These are phyloP conservation scores for Drosophila affinis DNA, from an alignment of 2,888 invertebrate species.

Conservation along the genomic window DNA sequence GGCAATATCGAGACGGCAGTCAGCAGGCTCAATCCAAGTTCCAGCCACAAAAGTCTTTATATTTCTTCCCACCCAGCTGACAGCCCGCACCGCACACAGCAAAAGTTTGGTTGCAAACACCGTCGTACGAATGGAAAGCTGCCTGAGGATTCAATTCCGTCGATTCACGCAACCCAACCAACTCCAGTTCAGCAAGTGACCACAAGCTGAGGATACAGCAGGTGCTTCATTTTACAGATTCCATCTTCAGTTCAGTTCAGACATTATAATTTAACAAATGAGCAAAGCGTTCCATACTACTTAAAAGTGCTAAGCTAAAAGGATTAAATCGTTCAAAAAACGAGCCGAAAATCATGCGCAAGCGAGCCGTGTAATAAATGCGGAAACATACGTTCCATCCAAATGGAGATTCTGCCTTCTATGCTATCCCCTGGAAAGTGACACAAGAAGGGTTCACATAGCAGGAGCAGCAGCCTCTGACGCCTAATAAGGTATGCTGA, in stretches of 20 bases:
- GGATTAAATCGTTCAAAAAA: constrained; percentile 65
- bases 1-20: neutral
- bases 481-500: constrained; percentile 63
- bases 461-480: neutral
- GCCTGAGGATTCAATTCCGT: constrained; percentile 20
- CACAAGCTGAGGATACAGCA: constrained; percentile 26
- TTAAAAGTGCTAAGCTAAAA: constrained; percentile 63
- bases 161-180: constrained; percentile 4
- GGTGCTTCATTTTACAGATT: constrained; percentile 19
- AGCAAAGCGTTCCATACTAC: constrained; percentile 29
- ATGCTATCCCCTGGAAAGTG: constrained; percentile 6
- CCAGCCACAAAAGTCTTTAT: constrained; percentile 20
- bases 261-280: constrained; percentile 46
- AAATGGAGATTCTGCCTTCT: constrained; percentile 45
- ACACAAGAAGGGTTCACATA: constrained; percentile 13
- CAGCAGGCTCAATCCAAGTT: constrained; percentile 21
- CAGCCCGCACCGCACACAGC: neutral
- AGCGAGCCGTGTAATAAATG: constrained; percentile 3
- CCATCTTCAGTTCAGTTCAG: constrained; percentile 9
- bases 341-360: constrained; percentile 50
- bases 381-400: constrained; percentile 56
- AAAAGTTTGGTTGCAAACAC: constrained; percentile 31
- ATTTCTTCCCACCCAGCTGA: neutral
- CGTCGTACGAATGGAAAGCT: constrained; percentile 18
- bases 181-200: constrained; percentile 5